phyloP scores from a whole-genome alignment of 2,113 vertebrate species.

The Otis tarda region DNA sequence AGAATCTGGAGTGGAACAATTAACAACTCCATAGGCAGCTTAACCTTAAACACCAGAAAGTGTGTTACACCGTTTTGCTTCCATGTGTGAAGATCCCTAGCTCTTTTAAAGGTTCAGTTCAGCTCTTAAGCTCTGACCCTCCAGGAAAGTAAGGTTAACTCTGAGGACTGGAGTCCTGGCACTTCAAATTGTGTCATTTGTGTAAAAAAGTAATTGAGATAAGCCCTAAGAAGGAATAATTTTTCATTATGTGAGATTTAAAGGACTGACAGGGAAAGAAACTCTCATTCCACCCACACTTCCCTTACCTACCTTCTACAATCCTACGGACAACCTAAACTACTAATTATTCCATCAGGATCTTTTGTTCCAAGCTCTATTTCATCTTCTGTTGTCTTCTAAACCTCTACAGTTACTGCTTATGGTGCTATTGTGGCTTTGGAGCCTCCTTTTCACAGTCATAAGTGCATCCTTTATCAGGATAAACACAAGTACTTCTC shows the following conservation, averaged over 20 bases:
- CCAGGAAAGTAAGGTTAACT: background rate
- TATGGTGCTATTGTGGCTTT: background rate
- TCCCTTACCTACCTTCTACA: background rate
- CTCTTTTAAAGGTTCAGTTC: background rate
- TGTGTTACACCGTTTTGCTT: background rate
- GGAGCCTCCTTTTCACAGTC: background rate
- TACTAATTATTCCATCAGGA: background rate
- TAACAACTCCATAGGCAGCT: background rate
- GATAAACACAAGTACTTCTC: background rate
- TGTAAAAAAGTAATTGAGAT: background rate
- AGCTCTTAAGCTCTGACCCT: background rate
- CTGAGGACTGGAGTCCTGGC: background rate
- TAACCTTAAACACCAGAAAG: background rate
- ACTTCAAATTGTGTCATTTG: background rate
- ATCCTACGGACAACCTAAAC: background rate
- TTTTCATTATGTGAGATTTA: background rate
- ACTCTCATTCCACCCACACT: background rate
- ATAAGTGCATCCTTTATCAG: background rate
- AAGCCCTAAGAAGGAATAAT: background rate
- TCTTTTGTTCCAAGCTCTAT: background rate
- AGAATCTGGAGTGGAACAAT: background rate
- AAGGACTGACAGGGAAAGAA: background rate
- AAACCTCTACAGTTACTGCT: background rate
- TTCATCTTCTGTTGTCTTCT: background rate
- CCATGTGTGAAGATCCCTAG: background rate